phyloP scores from a whole-genome alignment of 2,888 invertebrate genomes.

The Dryocosmus kuriphilus region DNA sequence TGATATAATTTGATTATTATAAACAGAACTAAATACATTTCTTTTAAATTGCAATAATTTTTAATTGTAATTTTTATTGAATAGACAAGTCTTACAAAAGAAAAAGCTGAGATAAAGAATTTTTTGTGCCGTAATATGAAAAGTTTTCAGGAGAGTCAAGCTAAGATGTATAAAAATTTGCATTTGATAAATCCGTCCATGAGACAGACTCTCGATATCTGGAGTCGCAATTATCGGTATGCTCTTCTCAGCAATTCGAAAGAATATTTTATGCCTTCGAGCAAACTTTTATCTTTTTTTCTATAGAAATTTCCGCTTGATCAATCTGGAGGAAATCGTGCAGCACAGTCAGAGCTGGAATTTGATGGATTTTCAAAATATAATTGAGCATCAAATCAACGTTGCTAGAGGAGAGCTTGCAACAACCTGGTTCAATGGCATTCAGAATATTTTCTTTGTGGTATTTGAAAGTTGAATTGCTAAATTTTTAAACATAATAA shows the following conservation, averaged over 20 bases:
- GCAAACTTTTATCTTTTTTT: slow-evolving; percentile 42
- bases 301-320: slow-evolving; percentile 82
- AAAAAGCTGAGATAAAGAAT: slow-evolving; percentile 46
- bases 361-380: slow-evolving; percentile 82
- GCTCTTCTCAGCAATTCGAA: slow-evolving; percentile 9
- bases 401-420: slow-evolving; percentile 84
- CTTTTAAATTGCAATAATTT: not conserved
- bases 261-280: slow-evolving; percentile 33
- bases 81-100: slow-evolving; percentile 41
- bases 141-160: slow-evolving; percentile 77
- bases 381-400: slow-evolving; percentile 82
- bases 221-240: slow-evolving; percentile 87
- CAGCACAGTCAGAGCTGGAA: slow-evolving; percentile 83
- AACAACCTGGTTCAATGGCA: slow-evolving; percentile 83
- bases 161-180: slow-evolving; percentile 80
- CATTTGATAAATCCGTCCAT: slow-evolving; percentile 91
- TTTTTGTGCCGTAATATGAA: slow-evolving; percentile 45
- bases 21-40: not conserved
- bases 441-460: slow-evolving; percentile 84
- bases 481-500: not conserved
- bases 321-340: slow-evolving; percentile 81
- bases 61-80: slow-evolving; percentile 36
- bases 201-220: slow-evolving; percentile 87
- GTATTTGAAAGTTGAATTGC: slow-evolving; percentile 71
- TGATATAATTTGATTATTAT: not conserved